These are phyloP conservation scores for Ahaetulla prasina DNA, from an alignment of 2,113 vertebrate genomes.

Conservation along the genomic window DNA sequence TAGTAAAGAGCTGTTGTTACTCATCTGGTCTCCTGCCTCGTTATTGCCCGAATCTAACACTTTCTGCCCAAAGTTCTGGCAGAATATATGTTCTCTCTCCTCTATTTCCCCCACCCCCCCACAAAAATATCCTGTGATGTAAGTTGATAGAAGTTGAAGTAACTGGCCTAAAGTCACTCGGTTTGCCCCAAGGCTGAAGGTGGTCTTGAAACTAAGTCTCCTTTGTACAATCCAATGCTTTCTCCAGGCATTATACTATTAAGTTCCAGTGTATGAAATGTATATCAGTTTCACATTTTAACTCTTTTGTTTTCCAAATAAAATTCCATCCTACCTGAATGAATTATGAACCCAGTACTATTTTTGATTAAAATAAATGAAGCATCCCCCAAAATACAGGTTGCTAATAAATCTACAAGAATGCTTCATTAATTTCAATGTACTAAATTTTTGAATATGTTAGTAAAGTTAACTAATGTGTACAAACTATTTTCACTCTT, in stretches of 20 bases:
- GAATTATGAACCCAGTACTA: slow-evolving; percentile 41
- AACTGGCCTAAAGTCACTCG: background rate
- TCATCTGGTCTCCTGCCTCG: too few species aligned
- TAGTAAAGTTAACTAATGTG: slow-evolving; percentile 14
- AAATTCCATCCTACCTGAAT: slow-evolving; percentile 36
- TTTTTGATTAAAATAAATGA: slow-evolving; percentile 52
- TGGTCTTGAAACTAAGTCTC: background rate
- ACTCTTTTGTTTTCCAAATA: slow-evolving; percentile 17
- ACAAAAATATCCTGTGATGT: background rate
- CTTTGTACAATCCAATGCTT: background rate
- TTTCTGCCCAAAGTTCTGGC: background rate
- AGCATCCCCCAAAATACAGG: slow-evolving; percentile 33
- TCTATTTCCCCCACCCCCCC: background rate
- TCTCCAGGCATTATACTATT: background rate
- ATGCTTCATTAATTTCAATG: slow-evolving; percentile 51
- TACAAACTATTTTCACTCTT: slow-evolving; percentile 24
- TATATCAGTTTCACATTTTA: slow-evolving; percentile 18
- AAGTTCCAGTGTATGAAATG: slow-evolving; percentile 1
- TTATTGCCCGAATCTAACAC: too few species aligned
- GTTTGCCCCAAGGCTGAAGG: background rate
- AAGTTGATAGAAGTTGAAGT: background rate
- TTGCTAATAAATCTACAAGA: slow-evolving; percentile 47
- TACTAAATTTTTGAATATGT: slow-evolving; percentile 20
- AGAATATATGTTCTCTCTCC: background rate
- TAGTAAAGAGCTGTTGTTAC: too few species aligned